Conservation (phyloP, 2,888 invertebrate species). For the Tetropium fuscum region DNA sequence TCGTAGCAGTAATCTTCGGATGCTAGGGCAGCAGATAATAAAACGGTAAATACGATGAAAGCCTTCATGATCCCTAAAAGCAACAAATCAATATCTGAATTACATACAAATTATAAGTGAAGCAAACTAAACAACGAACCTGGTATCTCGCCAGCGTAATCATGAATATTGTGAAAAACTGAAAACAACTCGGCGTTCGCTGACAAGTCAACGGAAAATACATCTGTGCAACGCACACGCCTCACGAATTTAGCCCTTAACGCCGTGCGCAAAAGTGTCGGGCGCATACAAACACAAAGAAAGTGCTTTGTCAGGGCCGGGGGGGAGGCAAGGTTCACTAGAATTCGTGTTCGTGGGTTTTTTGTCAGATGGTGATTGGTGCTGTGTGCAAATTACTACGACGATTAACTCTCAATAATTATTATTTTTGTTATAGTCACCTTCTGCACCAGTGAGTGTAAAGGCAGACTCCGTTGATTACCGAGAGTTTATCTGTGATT, state of each 20-base stretch:
- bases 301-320: conserved; percentile 44
- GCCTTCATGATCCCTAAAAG: conserved; percentile 72
- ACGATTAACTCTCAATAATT: conserved; percentile 35
- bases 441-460: conserved; percentile 95
- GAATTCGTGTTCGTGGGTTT: conserved; percentile 13
- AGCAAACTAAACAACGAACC: conserved; percentile 50
- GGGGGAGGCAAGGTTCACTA: conserved; percentile 9
- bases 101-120: conserved; percentile 13
- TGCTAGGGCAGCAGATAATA: conserved; percentile 61
- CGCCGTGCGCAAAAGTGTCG: conserved; percentile 42
- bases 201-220: conserved; percentile 18
- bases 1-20: conserved; percentile 73
- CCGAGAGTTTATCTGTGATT: neutral
- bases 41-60: conserved; percentile 66
- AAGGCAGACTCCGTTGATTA: conserved; percentile 71
- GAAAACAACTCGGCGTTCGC: too few relatives aligned
- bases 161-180: conserved; percentile 64
- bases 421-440: conserved; percentile 66
- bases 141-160: conserved; percentile 68
- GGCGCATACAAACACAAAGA: conserved; percentile 42
- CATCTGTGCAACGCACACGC: conserved; percentile 16
- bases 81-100: conserved; percentile 40
- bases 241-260: conserved; percentile 32
- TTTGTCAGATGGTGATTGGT: conserved; percentile 35
- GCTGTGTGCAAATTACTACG: conserved; percentile 51